Evolutionary conservation across 53 echinoderm and acorn worm genomes (phyloP), one percentile per base, ranked within the genome.

Genomic region (Echinarachnius parma): DNA sequence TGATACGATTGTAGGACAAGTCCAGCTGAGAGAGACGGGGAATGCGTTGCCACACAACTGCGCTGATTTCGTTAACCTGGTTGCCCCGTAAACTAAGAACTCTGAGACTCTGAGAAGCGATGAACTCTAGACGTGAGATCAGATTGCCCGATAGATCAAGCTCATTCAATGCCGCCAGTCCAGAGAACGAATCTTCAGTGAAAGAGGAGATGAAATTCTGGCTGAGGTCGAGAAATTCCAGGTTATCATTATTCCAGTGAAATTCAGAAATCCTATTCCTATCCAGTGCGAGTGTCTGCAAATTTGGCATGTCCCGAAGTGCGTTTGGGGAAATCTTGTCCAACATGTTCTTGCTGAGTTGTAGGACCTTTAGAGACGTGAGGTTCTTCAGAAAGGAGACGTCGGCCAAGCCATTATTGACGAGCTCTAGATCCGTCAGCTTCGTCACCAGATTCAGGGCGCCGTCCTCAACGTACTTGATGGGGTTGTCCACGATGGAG

Each of bases 261-360:
- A 68, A 49, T 18, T 14, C 3, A 33, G n/a, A 31, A 21, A 68
- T 48, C 9, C 21, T 29, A 34, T 68, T 68, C 3, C 52, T 23
- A 31, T 68, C 68, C 18, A 68, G 49, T 5, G 20, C 32, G 5
- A 68, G 52, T 8, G 7, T 20, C 13, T 49, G 32, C 14, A 68
- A 21, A 13, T 18, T n/a, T 28, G 50, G 68, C 21, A 50, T 20
- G 31, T 31, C 52, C 9, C 4, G 16, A 2, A 50, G 21, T n/a
- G 10, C 19, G 14, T 31, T 33, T 19, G 19, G 31, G 7, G 68
- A 32, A 20, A 68, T 31, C 8, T 31, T 31, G 18, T 14, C 33
- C 32, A 68, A 31, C 31, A 48, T 9, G 52, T 68, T 68, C 31
- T 34, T 22, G 32, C 68, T 68, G 3, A 68, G 68, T 49, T 11